Conservation (phyloP, 2,113 vertebrate genomes). For the Hyla sarda region DNA sequence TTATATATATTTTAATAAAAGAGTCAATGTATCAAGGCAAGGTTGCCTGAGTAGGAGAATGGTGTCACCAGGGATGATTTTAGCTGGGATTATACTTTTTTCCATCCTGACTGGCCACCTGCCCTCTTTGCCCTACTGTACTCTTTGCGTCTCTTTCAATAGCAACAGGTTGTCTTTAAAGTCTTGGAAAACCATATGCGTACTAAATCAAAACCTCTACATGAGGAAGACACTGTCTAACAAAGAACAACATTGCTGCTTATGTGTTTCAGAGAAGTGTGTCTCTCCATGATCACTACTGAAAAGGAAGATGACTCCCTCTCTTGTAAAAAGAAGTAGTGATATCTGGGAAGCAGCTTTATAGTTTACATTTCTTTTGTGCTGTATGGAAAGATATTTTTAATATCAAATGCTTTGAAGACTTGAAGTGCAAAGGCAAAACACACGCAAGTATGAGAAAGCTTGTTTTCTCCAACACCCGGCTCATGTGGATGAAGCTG, state of each 20-base stretch:
- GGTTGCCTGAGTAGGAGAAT: not conserved
- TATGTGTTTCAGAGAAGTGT: not conserved
- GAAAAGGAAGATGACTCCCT: not conserved
- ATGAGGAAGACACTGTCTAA: not conserved
- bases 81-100: not conserved
- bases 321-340: not conserved
- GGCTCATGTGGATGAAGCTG: slow-evolving; percentile 59
- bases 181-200: not conserved
- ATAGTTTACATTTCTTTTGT: not conserved
- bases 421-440: slow-evolving; percentile 10
- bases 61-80: not conserved
- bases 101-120: not conserved
- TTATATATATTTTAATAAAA: not conserved
- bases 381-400: slow-evolving; percentile 7
- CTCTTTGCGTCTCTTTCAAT: not conserved
- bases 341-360: not conserved
- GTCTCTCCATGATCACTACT: not conserved
- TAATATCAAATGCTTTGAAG: not conserved
- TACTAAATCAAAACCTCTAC: not conserved
- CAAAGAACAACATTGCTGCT: not conserved
- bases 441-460: not conserved
- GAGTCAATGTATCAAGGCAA: not conserved
- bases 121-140: not conserved
- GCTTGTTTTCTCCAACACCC: not conserved
- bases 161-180: not conserved